Base-by-base conservation (phyloP, 2,113 vertebrate species). In the Poeciliopsis turrubarensis region DNA sequence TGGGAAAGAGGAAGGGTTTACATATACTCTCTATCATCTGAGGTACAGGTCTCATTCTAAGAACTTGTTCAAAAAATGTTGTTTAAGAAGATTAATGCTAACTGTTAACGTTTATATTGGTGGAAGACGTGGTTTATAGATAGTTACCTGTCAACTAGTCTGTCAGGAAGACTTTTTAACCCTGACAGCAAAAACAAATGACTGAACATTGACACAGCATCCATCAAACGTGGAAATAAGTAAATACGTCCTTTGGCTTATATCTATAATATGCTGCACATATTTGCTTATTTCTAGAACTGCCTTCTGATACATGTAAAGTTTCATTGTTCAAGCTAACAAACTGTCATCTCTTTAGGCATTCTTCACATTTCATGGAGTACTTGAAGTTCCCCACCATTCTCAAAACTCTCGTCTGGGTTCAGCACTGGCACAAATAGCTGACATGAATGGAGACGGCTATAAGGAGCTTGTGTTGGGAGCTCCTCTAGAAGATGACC, bases 401-500 rank as follows among this genome's bases (percentile, higher is more conserved):
- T 92, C 94, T 78, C 96, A 97, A 87, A 97, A 99, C 30, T 93
- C 96, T n/a, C 95, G 98, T 0, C 95, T 99, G 0, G 98, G 98
- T 1, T 95, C 96, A 0, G 96, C 96, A 30, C 89, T 99, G 4
- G 94, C 95, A 0, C 91, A 96, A 0, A 91, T 99, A 1, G 93
- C 93, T 0, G 98, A 99, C 87, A 95, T 99, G 92, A 98, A 99
- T 31, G 96, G 97, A n/a, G 98, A 99, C 6, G 93, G 94, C 17
- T 97, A 94, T 86, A 94, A 93, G 0, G 98, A 99, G 41, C 92
- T 98, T 5, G 96, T 95, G n/a, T 95, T 98, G 0, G 98, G 98
- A 0, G 97, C 98, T 0, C 98, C 97, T 0, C 82, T 99, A 73
- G 97, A 98, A 78, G 96, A 99, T 0, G 91, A 93, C 76, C 96